Base-by-base conservation (phyloP, 2,888 invertebrate species). In the Lasioglossum calceatum region DNA sequence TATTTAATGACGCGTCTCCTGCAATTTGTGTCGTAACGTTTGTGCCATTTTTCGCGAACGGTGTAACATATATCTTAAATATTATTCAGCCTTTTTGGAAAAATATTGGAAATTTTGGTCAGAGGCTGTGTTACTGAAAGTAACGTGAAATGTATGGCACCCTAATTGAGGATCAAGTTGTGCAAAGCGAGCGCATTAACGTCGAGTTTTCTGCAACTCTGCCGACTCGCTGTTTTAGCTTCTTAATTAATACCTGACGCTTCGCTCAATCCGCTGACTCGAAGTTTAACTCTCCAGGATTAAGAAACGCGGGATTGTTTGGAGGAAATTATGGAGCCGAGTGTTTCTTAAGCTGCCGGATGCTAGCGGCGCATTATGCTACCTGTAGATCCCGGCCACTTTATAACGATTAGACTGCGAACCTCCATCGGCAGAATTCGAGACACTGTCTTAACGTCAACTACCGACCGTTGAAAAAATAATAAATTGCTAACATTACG, bases 181-280 rank as follows among this genome's bases (percentile, higher is more conserved):
- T 23, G 61, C 39, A n/a, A 32, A 44, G 32, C 72, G 16, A 0
- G 32, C 42, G 39, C 27, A 27, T 74, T 67, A 54, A 54, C 54
- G 54, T 54, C 23, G 54, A 54, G 54, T 54, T 54, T 54, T 54
- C 54, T 54, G 54, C 54, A 54, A 54, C 54, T 54, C 54, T 10
- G 54, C 54, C 54, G 54, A 32, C 36, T 67, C 27, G 39, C 50
- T 64, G 39, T 8, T 58, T 67, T 8, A 16, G 71, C 42, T 42
- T 73, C 76, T 76, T 77, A 77, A 77, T 84, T 81, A 77, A 81
- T 84, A 50, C 72, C 36, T n/a, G 27, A 72, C 32, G 14, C 23
- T 36, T 70, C 23, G n/a, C 72, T 23, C 36, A 23, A 36, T 70
- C 19, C 39, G 70, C 39, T 36, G 70, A 36, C 36, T 16, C 8